Evolutionary conservation across 2,888 invertebrate genomes (phyloP), one percentile per base, ranked within the genome.

Genomic region (Ernsta delagoae): DNA sequence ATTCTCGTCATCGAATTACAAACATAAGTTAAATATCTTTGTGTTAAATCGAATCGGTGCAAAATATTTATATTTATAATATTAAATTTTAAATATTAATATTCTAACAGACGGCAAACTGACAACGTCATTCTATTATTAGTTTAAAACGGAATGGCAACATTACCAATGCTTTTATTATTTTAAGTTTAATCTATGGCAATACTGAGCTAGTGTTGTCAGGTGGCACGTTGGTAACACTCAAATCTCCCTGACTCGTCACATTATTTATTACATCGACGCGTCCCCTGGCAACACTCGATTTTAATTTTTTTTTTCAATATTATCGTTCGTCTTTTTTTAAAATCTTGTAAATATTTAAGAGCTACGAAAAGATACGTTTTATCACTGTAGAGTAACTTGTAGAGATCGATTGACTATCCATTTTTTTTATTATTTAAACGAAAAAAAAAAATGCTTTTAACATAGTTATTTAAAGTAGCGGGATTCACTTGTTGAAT

Each of bases 311-410:
- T 74, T 74, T 75, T 56, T 74, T 77, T 16, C 5, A 50, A 50
- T 16, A n/a, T 16, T 2, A 75, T 75, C 71, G 74, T 74, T 75
- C 78, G 75, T 78, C 80, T 80, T 78, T 50, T 50, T 48, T 80
- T 78, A 80, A 79, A 78, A 61, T 56, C 75, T 78, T 88, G 89
- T 89, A 89, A 82, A 91, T 91, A 91, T 86, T 59, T 86, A 88
- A 88, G 84, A 77, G 71, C 11, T 74, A 76, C 76, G 75, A 74
- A 45, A 77, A 79, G 80, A 83, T 80, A 39, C 70, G 74, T 78
- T 80, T 78, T 83, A 81, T 80, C 79, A 73, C 74, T 78, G 76
- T 86, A 86, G 85, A 36, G 5, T 36, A 5, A 36, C 6, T 36
- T 3, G 79, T 84, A 82, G 84, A 82, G 84, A 80, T 54, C 43